Evolutionary conservation across 1,140 invertebrate genomes (phyloP).

Genomic region (Drosophila parvula): DNA sequence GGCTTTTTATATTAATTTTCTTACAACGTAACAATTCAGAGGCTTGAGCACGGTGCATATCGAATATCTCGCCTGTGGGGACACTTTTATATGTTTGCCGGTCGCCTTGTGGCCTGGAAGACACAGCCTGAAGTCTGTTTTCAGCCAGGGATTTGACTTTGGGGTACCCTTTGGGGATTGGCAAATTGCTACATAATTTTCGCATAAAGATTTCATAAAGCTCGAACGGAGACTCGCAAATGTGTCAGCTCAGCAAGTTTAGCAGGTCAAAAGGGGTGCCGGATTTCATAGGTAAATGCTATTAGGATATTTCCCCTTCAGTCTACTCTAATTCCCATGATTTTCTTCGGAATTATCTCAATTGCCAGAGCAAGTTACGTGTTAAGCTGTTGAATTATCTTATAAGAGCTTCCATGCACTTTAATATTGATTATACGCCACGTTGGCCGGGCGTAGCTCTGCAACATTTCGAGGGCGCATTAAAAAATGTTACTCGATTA

Average conservation of each 20-base stretch:
- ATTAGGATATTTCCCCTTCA: not conserved
- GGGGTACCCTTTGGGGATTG: not conserved
- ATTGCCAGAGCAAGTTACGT: not conserved
- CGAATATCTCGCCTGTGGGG: slow-evolving; percentile 43
- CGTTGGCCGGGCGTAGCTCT: slow-evolving; percentile 13
- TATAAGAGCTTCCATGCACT: not conserved
- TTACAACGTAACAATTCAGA: slow-evolving; percentile 13
- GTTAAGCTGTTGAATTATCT: slow-evolving; percentile 11
- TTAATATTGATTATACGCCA: slow-evolving; percentile 30
- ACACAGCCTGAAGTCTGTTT: slow-evolving; percentile 11
- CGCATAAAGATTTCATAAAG: slow-evolving; percentile 34
- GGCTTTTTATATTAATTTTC: not conserved
- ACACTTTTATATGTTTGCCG: slow-evolving; percentile 57
- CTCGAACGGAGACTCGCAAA: slow-evolving; percentile 2
- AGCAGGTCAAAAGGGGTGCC: not conserved
- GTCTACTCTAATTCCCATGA: slow-evolving; percentile 7
- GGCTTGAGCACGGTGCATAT: slow-evolving; percentile 61
- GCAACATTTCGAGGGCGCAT: slow-evolving; percentile 46
- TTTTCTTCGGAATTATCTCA: not conserved
- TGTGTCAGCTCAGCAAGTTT: slow-evolving; percentile 25
- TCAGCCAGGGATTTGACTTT: slow-evolving; percentile 36
- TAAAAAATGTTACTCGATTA: slow-evolving; percentile 70
- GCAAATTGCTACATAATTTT: slow-evolving; percentile 60
- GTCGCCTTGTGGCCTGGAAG: slow-evolving; percentile 36
- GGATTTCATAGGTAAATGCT: not conserved